Base-by-base conservation (phyloP, 1,140 invertebrate species). In the Potamilus streckersoni region DNA sequence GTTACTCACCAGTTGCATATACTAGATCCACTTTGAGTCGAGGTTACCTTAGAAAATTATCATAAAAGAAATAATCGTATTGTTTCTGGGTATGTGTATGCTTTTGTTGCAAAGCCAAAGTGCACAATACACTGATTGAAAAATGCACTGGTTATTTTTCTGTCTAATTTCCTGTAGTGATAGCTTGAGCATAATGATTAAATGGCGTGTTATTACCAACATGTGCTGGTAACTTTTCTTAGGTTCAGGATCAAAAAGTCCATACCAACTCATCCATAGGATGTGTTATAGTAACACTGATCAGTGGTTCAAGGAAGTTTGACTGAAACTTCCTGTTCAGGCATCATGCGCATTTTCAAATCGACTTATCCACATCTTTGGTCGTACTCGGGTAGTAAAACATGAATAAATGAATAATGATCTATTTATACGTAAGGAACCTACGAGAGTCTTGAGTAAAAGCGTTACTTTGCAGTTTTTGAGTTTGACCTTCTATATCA, bases 141-240 rank as follows among this genome's bases (percentile, higher is more conserved):
- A 23, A 74, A 20, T 19, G 73, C 67, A 27, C 61, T 12, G 3
- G 69, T 59, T 3, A 31, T 69, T 17, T 2, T 56, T 49, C 56
- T 59, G 71, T 69, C 38, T 58, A 16, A n/a, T 71, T 76, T 23
- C 64, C 60, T 17, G 67, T 74, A 55, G 74, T 69, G 15, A 72
- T 56, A 6, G 74, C 78, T 68, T 67, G 23, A 15, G 78, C 61
- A 68, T 71, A 79, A 38, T 8, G 1, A 64, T 79, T 20, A 79
- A 79, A 38, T 74, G 59, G 66, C 67, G 72, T 6, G 72, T 70
- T n/a, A 74, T 58, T 13, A 80, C 74, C 19, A 77, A 49, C 57
- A 80, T 78, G 61, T 70, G 14, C 38, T 74, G 23, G 31, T 70
- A 71, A 23, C 65, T 20, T n/a, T 19, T 19, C 38, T 66, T 66